A percentile compares a stretch with the other conserved stretches of the same genome.
Evolutionary conservation across 2,113 vertebrate species (phyloP).

Genomic region (Oophaga pumilio): DNA sequence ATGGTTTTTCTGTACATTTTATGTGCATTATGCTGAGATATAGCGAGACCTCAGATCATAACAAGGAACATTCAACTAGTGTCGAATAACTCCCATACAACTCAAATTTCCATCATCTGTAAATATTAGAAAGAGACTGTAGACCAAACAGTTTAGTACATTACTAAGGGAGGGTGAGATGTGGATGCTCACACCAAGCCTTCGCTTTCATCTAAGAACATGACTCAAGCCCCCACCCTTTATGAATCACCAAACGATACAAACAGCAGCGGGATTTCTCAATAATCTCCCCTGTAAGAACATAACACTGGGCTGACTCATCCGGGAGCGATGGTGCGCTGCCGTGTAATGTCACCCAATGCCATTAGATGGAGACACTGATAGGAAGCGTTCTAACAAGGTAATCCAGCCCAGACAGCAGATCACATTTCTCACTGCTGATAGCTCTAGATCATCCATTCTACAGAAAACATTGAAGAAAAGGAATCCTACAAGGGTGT

Average conservation of each 20-base stretch:
- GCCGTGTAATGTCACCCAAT: not conserved
- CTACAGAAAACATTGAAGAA: not conserved
- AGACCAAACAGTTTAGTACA: not conserved
- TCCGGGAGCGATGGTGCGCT: too few species aligned
- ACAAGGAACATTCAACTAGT: too few species aligned
- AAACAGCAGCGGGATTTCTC: not conserved
- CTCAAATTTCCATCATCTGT: too few species aligned
- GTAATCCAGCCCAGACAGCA: not conserved
- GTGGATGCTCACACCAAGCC: not conserved
- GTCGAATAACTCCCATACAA: too few species aligned
- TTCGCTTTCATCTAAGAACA: not conserved
- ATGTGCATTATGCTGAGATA: too few species aligned
- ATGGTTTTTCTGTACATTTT: too few species aligned
- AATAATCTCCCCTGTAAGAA: not conserved
- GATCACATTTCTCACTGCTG: not conserved
- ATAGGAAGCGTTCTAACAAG: not conserved
- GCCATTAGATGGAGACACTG: conserved; percentile 46
- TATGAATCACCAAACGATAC: conserved; percentile 14
- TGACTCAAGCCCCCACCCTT: not conserved
- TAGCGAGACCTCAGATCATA: too few species aligned
- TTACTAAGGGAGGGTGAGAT: not conserved
- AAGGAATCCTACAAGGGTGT: not conserved
- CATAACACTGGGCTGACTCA: not conserved
- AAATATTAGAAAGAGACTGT: not conserved
- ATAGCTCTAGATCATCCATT: not conserved